These are phyloP conservation scores for Tolypeutes matacus DNA, from an alignment of 2,797 vertebrate species.

Conservation along the genomic window DNA sequence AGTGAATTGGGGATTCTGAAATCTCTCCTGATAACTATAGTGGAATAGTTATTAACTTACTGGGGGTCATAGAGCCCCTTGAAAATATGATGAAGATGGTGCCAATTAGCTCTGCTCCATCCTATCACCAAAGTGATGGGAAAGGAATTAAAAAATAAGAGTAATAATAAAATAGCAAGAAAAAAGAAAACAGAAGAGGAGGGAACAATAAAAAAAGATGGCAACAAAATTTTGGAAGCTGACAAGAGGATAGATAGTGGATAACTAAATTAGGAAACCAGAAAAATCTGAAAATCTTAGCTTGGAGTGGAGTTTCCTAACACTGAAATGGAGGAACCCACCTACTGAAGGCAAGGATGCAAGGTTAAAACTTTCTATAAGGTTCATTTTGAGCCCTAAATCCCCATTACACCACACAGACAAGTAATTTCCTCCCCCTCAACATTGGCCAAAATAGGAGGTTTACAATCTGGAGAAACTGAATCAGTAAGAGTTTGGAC, in stretches of 20 bases:
- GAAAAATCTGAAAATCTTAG: not conserved
- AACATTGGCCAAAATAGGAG: not conserved
- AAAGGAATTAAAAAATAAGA: not conserved
- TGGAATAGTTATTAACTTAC: not conserved
- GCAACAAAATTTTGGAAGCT: not conserved
- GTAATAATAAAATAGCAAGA: not conserved
- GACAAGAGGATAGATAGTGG: not conserved
- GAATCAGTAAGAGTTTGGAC: not conserved
- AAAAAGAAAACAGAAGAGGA: conserved; percentile 2
- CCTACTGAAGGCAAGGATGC: not conserved
- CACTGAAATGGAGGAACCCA: not conserved
- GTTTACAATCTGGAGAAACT: not conserved
- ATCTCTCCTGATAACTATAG: not conserved
- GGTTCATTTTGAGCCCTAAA: not conserved
- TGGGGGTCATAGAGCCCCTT: not conserved
- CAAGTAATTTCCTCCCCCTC: not conserved
- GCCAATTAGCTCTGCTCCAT: not conserved
- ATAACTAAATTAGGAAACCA: not conserved
- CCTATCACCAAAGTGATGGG: not conserved
- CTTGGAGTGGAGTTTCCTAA: not conserved
- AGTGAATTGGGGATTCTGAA: not conserved
- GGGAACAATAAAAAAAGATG: not conserved
- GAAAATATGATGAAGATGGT: not conserved
- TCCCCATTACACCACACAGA: not conserved
- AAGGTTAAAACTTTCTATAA: not conserved